Conservation (phyloP, 2,888 invertebrate genomes). For the Petrolisthes cinctipes region DNA sequence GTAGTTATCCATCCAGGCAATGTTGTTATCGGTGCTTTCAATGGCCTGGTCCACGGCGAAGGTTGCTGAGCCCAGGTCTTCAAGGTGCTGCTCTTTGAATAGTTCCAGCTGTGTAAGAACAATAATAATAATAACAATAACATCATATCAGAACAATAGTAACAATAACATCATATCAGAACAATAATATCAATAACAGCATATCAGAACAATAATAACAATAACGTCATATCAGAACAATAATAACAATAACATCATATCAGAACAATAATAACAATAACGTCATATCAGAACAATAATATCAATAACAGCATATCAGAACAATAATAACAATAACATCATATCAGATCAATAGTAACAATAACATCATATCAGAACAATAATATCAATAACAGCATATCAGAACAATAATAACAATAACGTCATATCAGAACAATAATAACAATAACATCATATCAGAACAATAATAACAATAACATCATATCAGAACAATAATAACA, state of each 20-base stretch:
- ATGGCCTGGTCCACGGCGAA: conserved; percentile 84
- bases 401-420: no score
- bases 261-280: no score
- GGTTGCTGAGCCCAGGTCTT: conserved; percentile 80
- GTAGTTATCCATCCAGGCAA: conserved; percentile 85
- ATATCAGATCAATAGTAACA: neutral
- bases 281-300: no score
- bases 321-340: neutral
- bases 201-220: neutral
- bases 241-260: no score
- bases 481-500: neutral
- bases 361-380: neutral
- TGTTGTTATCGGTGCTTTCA: conserved; percentile 84
- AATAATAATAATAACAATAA: neutral
- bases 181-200: neutral
- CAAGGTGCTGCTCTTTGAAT: conserved; percentile 77
- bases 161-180: neutral
- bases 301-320: neutral
- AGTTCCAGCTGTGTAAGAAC: conserved; percentile 74
- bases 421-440: neutral
- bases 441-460: no score
- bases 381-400: neutral
- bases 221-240: no score
- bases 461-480: neutral
- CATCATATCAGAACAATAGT: neutral